phyloP scores from a whole-genome alignment of 2,113 vertebrate species.

The Dendropsophus ebraccatus region DNA sequence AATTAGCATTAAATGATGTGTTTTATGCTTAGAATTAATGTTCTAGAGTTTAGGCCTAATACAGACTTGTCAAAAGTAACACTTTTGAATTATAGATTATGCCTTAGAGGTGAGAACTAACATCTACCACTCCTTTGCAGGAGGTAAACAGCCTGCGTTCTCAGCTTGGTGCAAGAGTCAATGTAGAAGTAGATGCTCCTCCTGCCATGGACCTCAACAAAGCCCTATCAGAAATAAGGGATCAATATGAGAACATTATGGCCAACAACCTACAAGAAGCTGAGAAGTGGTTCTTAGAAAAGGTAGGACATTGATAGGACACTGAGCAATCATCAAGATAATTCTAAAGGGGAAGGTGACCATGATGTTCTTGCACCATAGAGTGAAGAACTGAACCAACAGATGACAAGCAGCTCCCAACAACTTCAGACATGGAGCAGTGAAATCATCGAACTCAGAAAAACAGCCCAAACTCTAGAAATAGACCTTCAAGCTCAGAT shows the following conservation, averaged over 20 bases:
- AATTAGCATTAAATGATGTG: not conserved
- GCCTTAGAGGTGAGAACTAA: not conserved
- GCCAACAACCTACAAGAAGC: slow-evolving; percentile 74
- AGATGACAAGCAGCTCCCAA: slow-evolving; percentile 69
- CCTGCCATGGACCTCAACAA: slow-evolving; percentile 73
- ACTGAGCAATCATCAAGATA: slow-evolving; percentile 9
- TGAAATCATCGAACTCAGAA: slow-evolving; percentile 71
- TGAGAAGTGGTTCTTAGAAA: slow-evolving; percentile 77
- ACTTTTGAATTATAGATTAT: not conserved
- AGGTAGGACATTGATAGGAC: slow-evolving; percentile 72
- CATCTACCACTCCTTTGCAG: slow-evolving; percentile 63
- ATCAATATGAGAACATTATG: slow-evolving; percentile 77
- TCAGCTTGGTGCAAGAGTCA: slow-evolving; percentile 82
- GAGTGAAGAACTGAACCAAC: slow-evolving; percentile 69
- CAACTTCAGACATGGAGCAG: slow-evolving; percentile 68
- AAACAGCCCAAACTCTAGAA: slow-evolving; percentile 68
- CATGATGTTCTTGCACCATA: slow-evolving; percentile 36
- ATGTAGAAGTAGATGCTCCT: slow-evolving; percentile 79
- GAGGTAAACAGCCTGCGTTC: slow-evolving; percentile 78
- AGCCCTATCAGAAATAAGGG: slow-evolving; percentile 73
- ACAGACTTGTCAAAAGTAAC: no score
- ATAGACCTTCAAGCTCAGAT: slow-evolving; percentile 72
- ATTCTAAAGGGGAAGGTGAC: not conserved
- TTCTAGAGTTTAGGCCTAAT: not conserved
- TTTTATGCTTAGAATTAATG: not conserved